Evolutionary conservation across 2,113 vertebrate species (phyloP).

Genomic region (Microcebus ravelobensis): DNA sequence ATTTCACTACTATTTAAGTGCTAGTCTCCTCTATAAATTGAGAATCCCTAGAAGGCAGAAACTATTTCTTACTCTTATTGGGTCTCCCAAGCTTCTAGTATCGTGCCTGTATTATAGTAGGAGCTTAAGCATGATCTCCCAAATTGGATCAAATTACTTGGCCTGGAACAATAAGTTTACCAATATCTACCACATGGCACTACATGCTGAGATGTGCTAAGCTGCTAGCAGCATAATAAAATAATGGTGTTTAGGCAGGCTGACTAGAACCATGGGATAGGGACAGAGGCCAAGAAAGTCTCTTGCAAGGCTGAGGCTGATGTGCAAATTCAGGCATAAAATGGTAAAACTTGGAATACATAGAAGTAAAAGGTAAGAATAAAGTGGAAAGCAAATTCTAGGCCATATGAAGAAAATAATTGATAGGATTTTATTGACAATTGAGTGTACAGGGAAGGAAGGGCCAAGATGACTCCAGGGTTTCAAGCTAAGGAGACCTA

Average conservation of each 20-base stretch:
- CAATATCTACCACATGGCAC: background rate
- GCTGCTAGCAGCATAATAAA: background rate
- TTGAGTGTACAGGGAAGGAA: background rate
- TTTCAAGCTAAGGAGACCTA: background rate
- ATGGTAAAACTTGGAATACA: background rate
- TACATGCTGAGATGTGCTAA: background rate
- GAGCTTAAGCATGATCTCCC: background rate
- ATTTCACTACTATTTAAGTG: background rate
- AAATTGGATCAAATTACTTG: background rate
- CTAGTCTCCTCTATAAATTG: background rate
- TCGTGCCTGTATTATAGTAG: background rate
- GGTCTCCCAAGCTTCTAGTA: background rate
- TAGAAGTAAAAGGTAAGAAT: background rate
- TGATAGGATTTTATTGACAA: background rate
- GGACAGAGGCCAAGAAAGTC: background rate
- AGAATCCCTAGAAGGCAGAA: background rate
- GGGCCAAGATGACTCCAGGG: background rate
- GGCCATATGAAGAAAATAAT: background rate
- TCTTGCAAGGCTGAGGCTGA: background rate
- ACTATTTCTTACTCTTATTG: background rate
- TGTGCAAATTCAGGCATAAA: background rate
- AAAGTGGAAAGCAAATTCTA: background rate
- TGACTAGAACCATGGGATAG: background rate
- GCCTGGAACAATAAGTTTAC: background rate
- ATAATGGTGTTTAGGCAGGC: background rate